Evolutionary conservation across 1,140 invertebrate species (phyloP).

Genomic region (Hyposmocoma kahamanoa): DNA sequence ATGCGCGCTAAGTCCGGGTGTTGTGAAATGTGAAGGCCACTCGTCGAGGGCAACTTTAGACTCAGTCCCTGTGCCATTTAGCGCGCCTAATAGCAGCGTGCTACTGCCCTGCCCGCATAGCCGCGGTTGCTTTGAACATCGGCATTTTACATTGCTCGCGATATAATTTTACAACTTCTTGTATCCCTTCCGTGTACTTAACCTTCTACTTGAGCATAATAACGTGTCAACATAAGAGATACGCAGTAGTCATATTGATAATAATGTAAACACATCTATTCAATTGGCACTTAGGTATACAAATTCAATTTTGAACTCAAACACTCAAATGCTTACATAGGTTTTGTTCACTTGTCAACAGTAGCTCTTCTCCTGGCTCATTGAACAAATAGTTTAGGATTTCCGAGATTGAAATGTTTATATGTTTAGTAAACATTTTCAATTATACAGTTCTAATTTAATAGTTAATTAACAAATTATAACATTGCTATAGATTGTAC

Average conservation of each 20-base stretch:
- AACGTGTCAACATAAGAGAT: conserved; percentile 6
- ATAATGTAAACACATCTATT: background rate
- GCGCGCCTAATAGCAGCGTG: conserved; percentile 29
- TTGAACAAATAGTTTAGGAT: too few relatives aligned
- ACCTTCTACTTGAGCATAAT: conserved; percentile 14
- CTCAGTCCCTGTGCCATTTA: conserved; percentile 62
- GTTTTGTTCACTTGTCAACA: too few relatives aligned
- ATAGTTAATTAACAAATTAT: too few relatives aligned
- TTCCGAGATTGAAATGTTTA: too few relatives aligned
- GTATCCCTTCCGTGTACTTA: conserved; percentile 19
- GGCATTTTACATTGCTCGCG: background rate
- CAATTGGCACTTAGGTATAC: background rate
- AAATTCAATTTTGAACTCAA: background rate
- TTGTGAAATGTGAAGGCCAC: conserved; percentile 69
- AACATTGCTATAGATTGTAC: too few relatives aligned
- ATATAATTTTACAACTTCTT: too few relatives aligned
- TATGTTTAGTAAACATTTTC: too few relatives aligned
- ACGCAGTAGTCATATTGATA: conserved; percentile 8
- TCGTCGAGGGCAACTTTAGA: conserved; percentile 45
- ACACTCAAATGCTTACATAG: too few relatives aligned
- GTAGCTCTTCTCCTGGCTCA: too few relatives aligned
- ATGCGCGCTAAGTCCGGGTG: conserved; percentile 64
- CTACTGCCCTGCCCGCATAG: conserved; percentile 13
- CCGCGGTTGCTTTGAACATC: conserved; percentile 12
- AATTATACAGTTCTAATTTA: too few relatives aligned